Evolutionary conservation across 2,113 vertebrate genomes (phyloP), one percentile per base, ranked within the genome.

Genomic region (Pteronura brasiliensis): DNA sequence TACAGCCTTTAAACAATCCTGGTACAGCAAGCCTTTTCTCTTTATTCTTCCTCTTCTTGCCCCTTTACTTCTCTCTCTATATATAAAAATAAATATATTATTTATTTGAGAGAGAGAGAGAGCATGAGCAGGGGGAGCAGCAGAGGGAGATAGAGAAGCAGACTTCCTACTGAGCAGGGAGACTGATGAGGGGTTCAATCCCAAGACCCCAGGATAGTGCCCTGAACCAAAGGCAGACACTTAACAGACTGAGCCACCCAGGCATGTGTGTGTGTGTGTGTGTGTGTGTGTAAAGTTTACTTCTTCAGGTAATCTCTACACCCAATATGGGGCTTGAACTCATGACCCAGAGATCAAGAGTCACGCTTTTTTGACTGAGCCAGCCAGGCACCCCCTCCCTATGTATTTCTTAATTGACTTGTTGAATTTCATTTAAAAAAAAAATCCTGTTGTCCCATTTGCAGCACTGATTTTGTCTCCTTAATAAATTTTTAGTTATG

Each of bases 351-450:
- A 39, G 20, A 36, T 71, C 20, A 39, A 36, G n/a, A 39, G 69
- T 10, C 69, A 23, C 36, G 67, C 34, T 71, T n/a, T 21, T 36
- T n/a, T 23, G 20, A 72, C 20, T 12, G 10, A 39, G 69, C 20
- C 36, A 39, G 69, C 20, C 18, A 72, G 69, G 69, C 4, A 11
- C 10, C 20, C n/a, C 67, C 10, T 31, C 10, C 63, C 49, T 29
- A 9, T 17, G 11, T 61, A 77, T 49, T 84, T 91, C 92, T 92
- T 31, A 94, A 91, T 47, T 87, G 57, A 34, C 88, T 88, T 91
- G 44, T 57, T 65, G 34, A 82, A 7, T 88, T 82, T 92, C 83
- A 87, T 52, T 91, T n/a, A n/a, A 0, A 29, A 4, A 59, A 80
- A 92, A 91, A 88, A 36, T 17, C 20, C 55, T 63, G 29, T 86